Base-by-base conservation (phyloP, 1,140 invertebrate species). In the Diuraphis noxia region DNA sequence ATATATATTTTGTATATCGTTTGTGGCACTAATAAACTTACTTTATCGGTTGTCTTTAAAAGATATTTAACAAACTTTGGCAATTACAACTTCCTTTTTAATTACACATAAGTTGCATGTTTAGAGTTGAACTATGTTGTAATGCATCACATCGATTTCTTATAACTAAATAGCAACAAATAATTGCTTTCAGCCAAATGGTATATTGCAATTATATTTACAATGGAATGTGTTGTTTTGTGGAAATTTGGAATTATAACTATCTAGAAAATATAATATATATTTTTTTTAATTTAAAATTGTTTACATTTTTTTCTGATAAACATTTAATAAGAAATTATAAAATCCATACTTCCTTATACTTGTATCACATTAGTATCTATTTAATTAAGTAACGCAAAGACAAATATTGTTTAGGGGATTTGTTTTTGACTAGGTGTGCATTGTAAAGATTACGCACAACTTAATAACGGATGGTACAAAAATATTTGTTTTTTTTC, bases 31-130 rank as follows among this genome's bases (percentile, higher is more conserved):
- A 79, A 79, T 36, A 79, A 79, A 36, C 19, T 21, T 52, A 8
- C 34, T 56, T 52, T 21, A 13, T 85, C 30, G 40, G 38, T 84
- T 17, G 56, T 56, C 19, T 88, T 63, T 40, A 38, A 77, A 63
- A 72, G 10, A 41, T 63, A 40, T 63, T n/a, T 40, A 30, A 8
- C 10, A 72, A 34, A 88, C 38, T 88, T 88, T 40, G 40, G 72
- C 56, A 88, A 88, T 88, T 77, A 88, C 23, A 77, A 88, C 9
- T 77, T 88, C 21, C n/a, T 72, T 88, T 72, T 40, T 19, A n/a
- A 88, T 72, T 72, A 63, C 21, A n/a, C 2, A 23, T 38, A 87
- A 25, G 85, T 88, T 30, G 86, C 34, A 36, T 56, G 36, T 56
- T 88, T 52, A 52, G 49, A 52, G 49, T 49, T 19, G 25, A 56